Base-by-base conservation (phyloP, 2,797 vertebrate genomes). In the Amazonetta brasiliensis region DNA sequence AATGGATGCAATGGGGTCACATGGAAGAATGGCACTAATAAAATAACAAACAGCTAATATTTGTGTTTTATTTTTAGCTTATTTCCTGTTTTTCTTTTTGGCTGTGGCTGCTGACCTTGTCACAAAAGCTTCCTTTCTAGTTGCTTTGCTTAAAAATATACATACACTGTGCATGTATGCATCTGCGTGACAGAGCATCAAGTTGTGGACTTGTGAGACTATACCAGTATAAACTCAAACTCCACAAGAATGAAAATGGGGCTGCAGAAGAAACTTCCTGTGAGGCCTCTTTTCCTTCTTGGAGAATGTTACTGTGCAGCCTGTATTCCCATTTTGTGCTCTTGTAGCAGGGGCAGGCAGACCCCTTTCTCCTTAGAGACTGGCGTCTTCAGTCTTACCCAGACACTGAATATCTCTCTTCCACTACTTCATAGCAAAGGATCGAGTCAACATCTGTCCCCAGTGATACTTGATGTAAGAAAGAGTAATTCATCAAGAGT, bases 71-170 rank as follows among this genome's bases (percentile, higher is more conserved):
- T 93, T 96, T 96, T 94, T 94, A 79, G 66, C 54, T 69, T 66
- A n/a, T 90, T 93, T 96, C 92, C 91, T 92, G 91, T 77, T 94
- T 59, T 84, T 52, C 25, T 52, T 96, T 84, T 82, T 63, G 28
- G 13, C 44, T 44, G 33, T 3, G 3, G 68, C 74, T 67, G 30
- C 82, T 81, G 82, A 55, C 3, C 1, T 35, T 35, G 54, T 84
- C 84, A 90, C 78, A 91, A 83, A 79, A 93, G 41, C 62, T 96
- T 96, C 89, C 87, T 69, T 89, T 91, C 48, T 43, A 17, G 37
- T 77, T 6, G 1, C 12, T 95, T 59, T 74, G 21, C 69, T 85
- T 83, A 91, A 93, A 89, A 89, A 85, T 87, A 86, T 18, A 31
- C 8, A 7, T 88, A 22, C 14, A 25, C 41, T 66, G 73, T 86